Evolutionary conservation across 2,113 vertebrate genomes (phyloP), one percentile per base, ranked within the genome.

Genomic region (Python bivittatus): DNA sequence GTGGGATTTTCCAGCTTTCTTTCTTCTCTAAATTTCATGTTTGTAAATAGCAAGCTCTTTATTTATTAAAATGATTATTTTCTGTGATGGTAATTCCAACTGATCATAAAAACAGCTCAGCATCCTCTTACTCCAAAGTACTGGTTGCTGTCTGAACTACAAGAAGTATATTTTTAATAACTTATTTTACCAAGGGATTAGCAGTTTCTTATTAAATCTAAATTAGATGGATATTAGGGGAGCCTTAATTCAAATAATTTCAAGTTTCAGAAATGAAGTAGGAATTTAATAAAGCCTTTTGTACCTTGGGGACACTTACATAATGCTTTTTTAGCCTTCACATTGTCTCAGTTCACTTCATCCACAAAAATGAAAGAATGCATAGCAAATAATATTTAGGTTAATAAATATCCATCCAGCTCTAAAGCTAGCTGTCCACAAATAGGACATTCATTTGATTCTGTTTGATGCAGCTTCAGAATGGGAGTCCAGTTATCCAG

Each of bases 121-220:
- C 72, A 91, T 12, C 72, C 91, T 33, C 86, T 88, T 64, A 38
- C 57, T 52, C 89, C 85, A 91, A 93, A 48, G 92, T 48, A 94
- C 48, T 90, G 92, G 92, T 90, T 92, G 23, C 56, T 89, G 94
- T 93, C 86, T 94, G 72, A 96, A 94, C 83, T 10, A 91, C 44
- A 95, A 97, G 90, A 97, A 97, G 96, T 91, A 94, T 54, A 56
- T 25, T 97, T 96, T 95, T 88, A 92, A 94, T 97, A 94, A 91
- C 79, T 44, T 90, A 64, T 95, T 95, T 95, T 96, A 95, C 95
- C 96, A 96, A 96, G 1, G 58, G 96, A 95, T 25, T 79, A 93
- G 89, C 2, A 20, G 61, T 95, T 86, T 95, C 94, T 96, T 96
- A 94, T 96, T 96, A 94, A 97, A 96, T 92, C 89, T 95, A 96